These are phyloP conservation scores for Spodoptera picta DNA, from an alignment of 2,888 invertebrate species.

Conservation along the genomic window DNA sequence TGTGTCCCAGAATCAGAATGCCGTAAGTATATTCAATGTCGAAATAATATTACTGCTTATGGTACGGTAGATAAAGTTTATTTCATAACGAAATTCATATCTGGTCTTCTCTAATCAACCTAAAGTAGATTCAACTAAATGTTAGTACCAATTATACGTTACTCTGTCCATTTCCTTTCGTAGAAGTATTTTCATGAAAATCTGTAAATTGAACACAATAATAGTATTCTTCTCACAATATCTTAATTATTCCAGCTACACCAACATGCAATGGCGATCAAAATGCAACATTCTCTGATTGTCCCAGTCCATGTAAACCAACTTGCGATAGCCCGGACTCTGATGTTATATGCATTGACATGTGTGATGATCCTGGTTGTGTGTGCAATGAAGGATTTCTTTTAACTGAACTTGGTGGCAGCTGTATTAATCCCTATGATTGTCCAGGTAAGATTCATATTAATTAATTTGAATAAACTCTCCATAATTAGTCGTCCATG, in stretches of 20 bases:
- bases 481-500: no score
- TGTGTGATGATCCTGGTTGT: constrained; percentile 54
- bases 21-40: constrained; percentile 37
- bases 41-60: not conserved
- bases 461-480: no score
- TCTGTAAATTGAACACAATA: no score
- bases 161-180: no score
- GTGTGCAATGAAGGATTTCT: constrained; percentile 60
- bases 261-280: constrained; percentile 47
- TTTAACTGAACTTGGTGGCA: constrained; percentile 33
- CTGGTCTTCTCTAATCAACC: no score
- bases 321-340: constrained; percentile 49
- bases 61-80: no score
- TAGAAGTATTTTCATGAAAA: no score
- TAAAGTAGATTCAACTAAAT: no score
- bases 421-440: constrained; percentile 58
- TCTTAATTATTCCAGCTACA: constrained; percentile 11
- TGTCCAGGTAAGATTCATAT: constrained; percentile 20
- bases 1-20: constrained; percentile 59
- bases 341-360: constrained; percentile 15
- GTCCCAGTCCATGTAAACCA: constrained; percentile 55
- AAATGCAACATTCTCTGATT: constrained; percentile 57
- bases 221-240: no score
- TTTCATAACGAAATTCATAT: no score
- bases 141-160: no score